phyloP scores from a whole-genome alignment of 2,888 invertebrate species.

The Ecliptopera silaceata region DNA sequence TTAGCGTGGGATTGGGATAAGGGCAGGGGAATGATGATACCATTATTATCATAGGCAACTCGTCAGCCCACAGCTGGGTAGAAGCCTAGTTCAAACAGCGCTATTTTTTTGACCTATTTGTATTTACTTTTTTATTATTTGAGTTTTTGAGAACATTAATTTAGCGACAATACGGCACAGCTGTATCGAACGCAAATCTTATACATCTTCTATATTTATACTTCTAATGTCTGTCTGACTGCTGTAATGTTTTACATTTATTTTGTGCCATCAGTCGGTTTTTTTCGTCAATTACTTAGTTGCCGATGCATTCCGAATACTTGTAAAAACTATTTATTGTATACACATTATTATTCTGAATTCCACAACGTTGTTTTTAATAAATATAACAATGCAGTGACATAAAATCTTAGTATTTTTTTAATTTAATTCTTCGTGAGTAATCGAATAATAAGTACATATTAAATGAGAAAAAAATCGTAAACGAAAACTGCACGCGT shows the following conservation, averaged over 20 bases:
- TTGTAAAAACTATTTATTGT: background rate
- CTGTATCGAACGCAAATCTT: constrained; percentile 33
- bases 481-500: background rate
- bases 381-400: too few relatives aligned
- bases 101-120: too few relatives aligned
- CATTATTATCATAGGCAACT: too few relatives aligned
- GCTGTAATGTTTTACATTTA: background rate
- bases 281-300: background rate
- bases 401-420: too few relatives aligned
- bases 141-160: constrained; percentile 12
- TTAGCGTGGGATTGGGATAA: too few relatives aligned
- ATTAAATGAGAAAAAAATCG: background rate
- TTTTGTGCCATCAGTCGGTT: background rate
- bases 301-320: background rate
- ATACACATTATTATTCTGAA: too few relatives aligned
- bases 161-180: constrained; percentile 14
- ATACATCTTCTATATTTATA: background rate
- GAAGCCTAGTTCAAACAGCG: too few relatives aligned
- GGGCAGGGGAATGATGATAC: too few relatives aligned
- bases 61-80: too few relatives aligned
- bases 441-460: background rate
- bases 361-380: too few relatives aligned
- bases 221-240: constrained; percentile 2
- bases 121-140: too few relatives aligned
- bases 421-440: background rate